These are phyloP conservation scores for Seriola quinqueradiata DNA, from an alignment of 2,113 vertebrate species.

Conservation along the genomic window DNA sequence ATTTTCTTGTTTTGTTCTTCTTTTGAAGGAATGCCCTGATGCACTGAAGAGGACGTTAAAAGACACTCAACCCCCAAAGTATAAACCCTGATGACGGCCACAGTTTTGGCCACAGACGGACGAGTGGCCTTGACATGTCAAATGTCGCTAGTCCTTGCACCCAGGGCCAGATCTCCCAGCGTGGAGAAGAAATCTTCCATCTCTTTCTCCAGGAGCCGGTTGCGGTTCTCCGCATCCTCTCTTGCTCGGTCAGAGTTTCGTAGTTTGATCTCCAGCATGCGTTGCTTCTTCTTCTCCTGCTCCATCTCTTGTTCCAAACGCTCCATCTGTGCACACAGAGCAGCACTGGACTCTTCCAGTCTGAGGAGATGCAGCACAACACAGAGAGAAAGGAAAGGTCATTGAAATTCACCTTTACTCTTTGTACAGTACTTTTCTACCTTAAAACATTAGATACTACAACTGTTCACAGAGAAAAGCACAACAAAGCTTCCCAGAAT, in stretches of 20 bases:
- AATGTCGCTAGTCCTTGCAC: slow-evolving; percentile 80
- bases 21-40: slow-evolving; percentile 37
- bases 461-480: too few species aligned
- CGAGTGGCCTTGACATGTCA: neutral
- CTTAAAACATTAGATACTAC: too few species aligned
- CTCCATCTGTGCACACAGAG: slow-evolving; percentile 86
- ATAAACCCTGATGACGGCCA: slow-evolving; percentile 27
- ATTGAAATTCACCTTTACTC: neutral
- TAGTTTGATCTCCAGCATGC: slow-evolving; percentile 94
- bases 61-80: slow-evolving; percentile 2
- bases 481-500: too few species aligned
- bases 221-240: slow-evolving; percentile 92
- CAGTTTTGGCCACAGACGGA: neutral
- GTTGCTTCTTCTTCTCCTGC: slow-evolving; percentile 90
- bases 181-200: slow-evolving; percentile 98
- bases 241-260: slow-evolving; percentile 93
- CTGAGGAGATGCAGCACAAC: slow-evolving; percentile 75
- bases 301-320: slow-evolving; percentile 92
- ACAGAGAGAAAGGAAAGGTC: neutral
- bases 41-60: neutral
- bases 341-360: slow-evolving; percentile 89
- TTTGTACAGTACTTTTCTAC: neutral
- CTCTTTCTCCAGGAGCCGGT: slow-evolving; percentile 92
- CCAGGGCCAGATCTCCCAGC: slow-evolving; percentile 89
- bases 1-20: slow-evolving; percentile 6